Conservation (phyloP, 2,888 invertebrate genomes). For the Drosophila sordidapex region DNA sequence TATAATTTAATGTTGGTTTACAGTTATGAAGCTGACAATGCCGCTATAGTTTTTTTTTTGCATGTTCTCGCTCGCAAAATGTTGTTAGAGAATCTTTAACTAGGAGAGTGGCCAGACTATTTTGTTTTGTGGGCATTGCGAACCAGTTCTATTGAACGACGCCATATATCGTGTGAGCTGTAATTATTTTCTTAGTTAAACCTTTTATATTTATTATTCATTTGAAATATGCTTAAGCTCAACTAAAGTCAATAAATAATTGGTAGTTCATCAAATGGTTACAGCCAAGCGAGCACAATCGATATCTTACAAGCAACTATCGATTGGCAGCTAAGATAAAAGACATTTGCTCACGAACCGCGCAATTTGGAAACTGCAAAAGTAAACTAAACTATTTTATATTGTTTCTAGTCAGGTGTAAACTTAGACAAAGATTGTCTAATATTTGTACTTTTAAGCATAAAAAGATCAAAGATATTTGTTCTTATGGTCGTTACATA, state of each 20-base stretch:
- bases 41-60: slow-evolving; percentile 23
- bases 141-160: slow-evolving; percentile 8
- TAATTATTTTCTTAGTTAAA: neutral
- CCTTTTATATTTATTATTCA: too few species aligned
- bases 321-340: slow-evolving; percentile 4
- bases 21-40: slow-evolving; percentile 11
- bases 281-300: neutral
- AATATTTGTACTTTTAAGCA: neutral
- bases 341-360: neutral
- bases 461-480: neutral
- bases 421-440: neutral
- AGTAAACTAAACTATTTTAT: neutral
- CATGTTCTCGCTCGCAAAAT: slow-evolving; percentile 27
- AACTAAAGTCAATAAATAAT: neutral
- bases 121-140: neutral
- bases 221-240: neutral
- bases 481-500: neutral
- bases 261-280: too few species aligned
- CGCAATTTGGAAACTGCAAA: neutral
- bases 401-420: neutral
- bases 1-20: slow-evolving; percentile 2
- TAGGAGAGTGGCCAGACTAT: slow-evolving; percentile 9
- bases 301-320: slow-evolving; percentile 8
- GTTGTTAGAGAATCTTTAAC: slow-evolving; percentile 19
- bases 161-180: neutral